phyloP scores from a whole-genome alignment of 2,888 invertebrate species.

The Tetrapedia diversipes region DNA sequence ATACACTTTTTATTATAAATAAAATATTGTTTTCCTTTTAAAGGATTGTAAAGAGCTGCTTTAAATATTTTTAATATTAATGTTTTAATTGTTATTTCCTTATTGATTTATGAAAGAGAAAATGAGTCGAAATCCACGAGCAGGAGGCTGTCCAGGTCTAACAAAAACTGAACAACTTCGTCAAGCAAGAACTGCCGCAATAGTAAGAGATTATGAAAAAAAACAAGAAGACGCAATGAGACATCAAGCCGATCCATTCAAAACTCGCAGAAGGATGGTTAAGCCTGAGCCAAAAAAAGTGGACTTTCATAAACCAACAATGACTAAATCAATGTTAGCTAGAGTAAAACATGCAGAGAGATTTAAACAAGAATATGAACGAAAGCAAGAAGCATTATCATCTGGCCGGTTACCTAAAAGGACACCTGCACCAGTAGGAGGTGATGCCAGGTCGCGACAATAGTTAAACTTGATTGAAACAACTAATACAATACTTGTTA shows the following conservation, averaged over 20 bases:
- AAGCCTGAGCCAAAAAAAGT: slow-evolving; percentile 70
- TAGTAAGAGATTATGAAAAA: slow-evolving; percentile 55
- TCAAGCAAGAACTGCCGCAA: slow-evolving; percentile 67
- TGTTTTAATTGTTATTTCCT: not conserved
- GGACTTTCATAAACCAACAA: slow-evolving; percentile 69
- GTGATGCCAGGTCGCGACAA: slow-evolving; percentile 66
- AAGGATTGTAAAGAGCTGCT: too few species aligned
- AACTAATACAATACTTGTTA: not conserved
- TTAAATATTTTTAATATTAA: not conserved
- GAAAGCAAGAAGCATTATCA: slow-evolving; percentile 32
- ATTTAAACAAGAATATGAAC: slow-evolving; percentile 60
- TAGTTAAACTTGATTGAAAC: slow-evolving; percentile 33
- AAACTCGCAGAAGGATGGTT: not conserved
- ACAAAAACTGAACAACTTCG: slow-evolving; percentile 71
- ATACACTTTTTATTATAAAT: not conserved
- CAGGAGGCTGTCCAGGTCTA: slow-evolving; percentile 23
- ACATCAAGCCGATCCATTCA: slow-evolving; percentile 37
- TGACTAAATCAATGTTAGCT: slow-evolving; percentile 77
- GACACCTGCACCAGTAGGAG: slow-evolving; percentile 65
- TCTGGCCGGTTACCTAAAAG: slow-evolving; percentile 54
- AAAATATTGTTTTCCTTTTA: not conserved
- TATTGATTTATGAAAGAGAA: slow-evolving; percentile 11
- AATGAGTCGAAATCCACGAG: slow-evolving; percentile 35
- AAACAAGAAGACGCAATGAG: slow-evolving; percentile 17
- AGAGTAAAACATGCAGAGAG: slow-evolving; percentile 72